Evolutionary conservation across 2,797 vertebrate genomes (phyloP).

Genomic region (Gallinago stenura): DNA sequence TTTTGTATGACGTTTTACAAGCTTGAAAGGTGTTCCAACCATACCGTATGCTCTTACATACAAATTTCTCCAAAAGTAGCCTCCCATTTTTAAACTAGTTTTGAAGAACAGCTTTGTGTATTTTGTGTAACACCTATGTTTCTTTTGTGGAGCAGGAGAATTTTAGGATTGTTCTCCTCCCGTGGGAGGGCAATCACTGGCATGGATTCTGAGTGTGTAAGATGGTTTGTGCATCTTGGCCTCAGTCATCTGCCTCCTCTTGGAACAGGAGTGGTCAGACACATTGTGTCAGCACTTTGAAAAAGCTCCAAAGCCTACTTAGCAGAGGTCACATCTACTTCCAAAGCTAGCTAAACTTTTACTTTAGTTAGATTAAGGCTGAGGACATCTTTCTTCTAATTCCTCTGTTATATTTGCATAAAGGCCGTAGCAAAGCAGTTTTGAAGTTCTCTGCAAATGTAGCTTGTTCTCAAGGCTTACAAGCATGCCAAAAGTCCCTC

Average conservation of each 20-base stretch:
- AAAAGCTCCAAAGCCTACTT: neutral
- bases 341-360: neutral
- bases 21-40: rapidly evolving
- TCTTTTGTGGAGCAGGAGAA: neutral
- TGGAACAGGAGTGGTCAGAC: slow-evolving; percentile 16
- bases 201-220: neutral
- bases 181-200: neutral
- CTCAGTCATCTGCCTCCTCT: neutral
- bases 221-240: neutral
- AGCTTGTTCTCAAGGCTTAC: neutral
- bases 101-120: neutral
- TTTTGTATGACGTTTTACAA: neutral
- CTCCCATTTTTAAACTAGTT: neutral
- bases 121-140: neutral
- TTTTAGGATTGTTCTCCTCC: neutral
- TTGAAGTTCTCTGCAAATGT: neutral
- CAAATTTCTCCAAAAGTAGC: neutral
- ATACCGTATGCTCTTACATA: neutral
- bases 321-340: neutral
- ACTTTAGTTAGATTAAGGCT: neutral
- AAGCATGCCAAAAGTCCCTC: neutral
- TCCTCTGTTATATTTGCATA: neutral
- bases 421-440: neutral
- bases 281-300: neutral
- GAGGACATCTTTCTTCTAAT: neutral